phyloP scores from a whole-genome alignment of 2,797 vertebrate species.

The Numenius phaeopus region DNA sequence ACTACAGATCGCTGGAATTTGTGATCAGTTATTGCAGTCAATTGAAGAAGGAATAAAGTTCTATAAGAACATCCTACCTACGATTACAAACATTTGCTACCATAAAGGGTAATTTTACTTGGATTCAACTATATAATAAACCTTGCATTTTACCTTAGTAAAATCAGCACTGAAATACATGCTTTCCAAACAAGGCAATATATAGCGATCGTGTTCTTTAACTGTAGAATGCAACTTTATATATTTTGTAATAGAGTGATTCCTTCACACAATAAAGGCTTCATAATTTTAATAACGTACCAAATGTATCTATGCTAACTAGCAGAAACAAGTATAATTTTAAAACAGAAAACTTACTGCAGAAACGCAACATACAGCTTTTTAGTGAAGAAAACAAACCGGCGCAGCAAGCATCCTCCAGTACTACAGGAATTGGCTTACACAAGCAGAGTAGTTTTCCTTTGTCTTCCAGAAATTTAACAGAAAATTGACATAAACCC shows the following conservation, averaged over 20 bases:
- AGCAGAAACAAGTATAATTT: neutral
- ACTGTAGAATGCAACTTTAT: neutral
- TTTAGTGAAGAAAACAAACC: neutral
- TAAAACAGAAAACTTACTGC: neutral
- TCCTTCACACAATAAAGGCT: neutral
- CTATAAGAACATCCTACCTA: neutral
- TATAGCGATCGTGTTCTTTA: neutral
- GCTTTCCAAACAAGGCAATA: neutral
- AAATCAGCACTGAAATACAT: neutral
- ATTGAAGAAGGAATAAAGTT: neutral
- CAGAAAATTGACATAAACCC: neutral
- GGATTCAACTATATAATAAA: neutral
- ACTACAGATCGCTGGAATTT: neutral
- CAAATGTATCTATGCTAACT: neutral
- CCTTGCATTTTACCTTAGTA: neutral
- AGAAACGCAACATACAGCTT: neutral
- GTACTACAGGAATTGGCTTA: neutral
- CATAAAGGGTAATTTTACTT: neutral
- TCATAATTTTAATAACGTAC: neutral
- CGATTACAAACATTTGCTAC: neutral
- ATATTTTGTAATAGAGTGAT: neutral
- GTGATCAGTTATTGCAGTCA: neutral
- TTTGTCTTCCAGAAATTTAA: neutral
- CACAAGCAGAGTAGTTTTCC: neutral
- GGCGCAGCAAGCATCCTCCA: neutral